Percentiles rank a stretch among this genome's conserved stretches.
Conservation (phyloP, 2,888 invertebrate species). For the Cephus spinipes region DNA sequence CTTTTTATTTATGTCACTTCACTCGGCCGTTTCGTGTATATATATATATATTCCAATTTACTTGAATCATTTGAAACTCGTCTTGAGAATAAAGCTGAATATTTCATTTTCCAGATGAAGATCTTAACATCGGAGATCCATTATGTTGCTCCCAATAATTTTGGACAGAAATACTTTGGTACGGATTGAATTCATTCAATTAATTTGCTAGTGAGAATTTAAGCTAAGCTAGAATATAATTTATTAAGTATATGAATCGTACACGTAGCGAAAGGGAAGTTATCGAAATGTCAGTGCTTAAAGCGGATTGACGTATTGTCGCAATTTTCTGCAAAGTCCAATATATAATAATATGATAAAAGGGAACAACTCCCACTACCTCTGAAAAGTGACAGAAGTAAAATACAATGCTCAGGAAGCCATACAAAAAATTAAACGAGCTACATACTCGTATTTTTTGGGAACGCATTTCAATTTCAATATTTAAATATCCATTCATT, state of each 20-base stretch:
- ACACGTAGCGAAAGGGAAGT: neutral
- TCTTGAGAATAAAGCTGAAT: neutral
- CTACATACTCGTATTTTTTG: neutral
- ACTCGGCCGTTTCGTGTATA: neutral
- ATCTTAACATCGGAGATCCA: slow-evolving; percentile 96
- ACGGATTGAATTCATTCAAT: slow-evolving; percentile 78
- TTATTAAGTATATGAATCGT: neutral
- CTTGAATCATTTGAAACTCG: too few species aligned
- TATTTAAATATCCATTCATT: neutral
- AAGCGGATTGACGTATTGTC: neutral
- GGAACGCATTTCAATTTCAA: neutral
- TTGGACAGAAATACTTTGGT: slow-evolving; percentile 98
- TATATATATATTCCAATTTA: too few species aligned
- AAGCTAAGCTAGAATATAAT: slow-evolving; percentile 9
- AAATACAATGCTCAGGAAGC: too few species aligned
- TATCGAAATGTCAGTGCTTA: neutral
- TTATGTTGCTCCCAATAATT: slow-evolving; percentile 95
- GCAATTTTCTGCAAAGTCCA: neutral
- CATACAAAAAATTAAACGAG: neutral
- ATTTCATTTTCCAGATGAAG: slow-evolving; percentile 76
- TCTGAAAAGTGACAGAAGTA: neutral
- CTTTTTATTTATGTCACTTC: neutral
- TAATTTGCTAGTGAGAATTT: slow-evolving; percentile 14
- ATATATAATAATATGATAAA: neutral
- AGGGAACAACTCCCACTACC: neutral